These are phyloP conservation scores for Hydrotaea diabolus DNA, from an alignment of 2,888 invertebrate genomes.

Conservation along the genomic window DNA sequence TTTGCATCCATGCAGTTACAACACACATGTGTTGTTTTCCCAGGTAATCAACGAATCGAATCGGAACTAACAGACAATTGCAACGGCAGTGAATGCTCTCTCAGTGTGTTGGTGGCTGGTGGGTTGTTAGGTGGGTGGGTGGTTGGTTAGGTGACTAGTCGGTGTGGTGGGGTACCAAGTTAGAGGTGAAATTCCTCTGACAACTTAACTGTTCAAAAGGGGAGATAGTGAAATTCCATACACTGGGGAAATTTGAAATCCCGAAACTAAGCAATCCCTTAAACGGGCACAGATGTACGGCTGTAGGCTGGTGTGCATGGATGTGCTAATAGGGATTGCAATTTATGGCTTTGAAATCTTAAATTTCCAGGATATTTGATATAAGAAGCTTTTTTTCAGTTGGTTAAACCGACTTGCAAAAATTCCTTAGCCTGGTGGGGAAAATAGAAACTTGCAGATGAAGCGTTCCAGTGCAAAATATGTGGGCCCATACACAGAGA, in stretches of 20 bases:
- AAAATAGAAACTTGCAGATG: too few relatives aligned
- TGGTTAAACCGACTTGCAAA: too few relatives aligned
- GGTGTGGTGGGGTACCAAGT: background rate
- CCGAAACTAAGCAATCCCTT: background rate
- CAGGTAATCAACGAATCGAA: constrained; percentile 48
- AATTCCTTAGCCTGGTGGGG: too few relatives aligned
- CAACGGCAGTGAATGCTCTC: background rate
- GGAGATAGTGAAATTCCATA: background rate
- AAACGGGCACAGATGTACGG: too few relatives aligned
- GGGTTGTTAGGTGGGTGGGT: background rate
- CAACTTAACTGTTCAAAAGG: background rate
- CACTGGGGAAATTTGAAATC: background rate
- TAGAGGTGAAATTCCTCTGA: background rate
- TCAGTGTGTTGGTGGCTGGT: background rate
- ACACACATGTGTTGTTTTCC: constrained; percentile 37
- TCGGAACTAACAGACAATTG: constrained; percentile 42
- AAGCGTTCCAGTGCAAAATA: too few relatives aligned
- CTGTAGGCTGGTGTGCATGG: too few relatives aligned
- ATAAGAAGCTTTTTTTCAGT: too few relatives aligned
- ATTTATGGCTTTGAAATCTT: too few relatives aligned
- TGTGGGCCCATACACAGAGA: too few relatives aligned
- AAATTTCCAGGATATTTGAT: too few relatives aligned
- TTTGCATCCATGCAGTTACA: constrained; percentile 46
- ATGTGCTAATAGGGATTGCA: too few relatives aligned
- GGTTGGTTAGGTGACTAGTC: background rate